Percentiles rank a stretch among this genome's conserved stretches.
phyloP scores from a whole-genome alignment of 2,888 invertebrate species.

The Thumatha senex region DNA sequence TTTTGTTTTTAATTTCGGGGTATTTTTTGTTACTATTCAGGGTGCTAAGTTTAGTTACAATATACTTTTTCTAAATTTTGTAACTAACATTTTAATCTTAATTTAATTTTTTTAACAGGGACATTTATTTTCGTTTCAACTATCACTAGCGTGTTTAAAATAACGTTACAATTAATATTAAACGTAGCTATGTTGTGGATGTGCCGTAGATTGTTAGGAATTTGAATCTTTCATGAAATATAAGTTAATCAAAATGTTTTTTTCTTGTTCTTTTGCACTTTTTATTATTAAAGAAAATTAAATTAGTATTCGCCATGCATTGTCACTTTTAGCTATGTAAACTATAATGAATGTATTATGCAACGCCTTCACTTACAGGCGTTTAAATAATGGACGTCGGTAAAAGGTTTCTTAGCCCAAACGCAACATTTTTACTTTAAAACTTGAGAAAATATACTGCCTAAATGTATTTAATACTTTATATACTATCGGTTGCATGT shows the following conservation, averaged over 20 bases:
- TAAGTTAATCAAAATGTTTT: too few species aligned
- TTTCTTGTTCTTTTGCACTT: too few species aligned
- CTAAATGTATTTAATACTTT: constrained; percentile 20
- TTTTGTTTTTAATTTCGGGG: neutral
- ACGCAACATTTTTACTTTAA: neutral
- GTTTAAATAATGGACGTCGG: too few species aligned
- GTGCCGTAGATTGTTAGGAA: constrained; percentile 13
- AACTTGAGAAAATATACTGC: constrained; percentile 11
- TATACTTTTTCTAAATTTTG: neutral
- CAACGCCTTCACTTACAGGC: too few species aligned
- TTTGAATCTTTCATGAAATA: too few species aligned
- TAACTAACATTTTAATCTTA: neutral
- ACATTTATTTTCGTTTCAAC: constrained; percentile 1
- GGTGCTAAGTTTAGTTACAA: neutral
- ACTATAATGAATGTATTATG: too few species aligned
- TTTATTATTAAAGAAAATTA: too few species aligned
- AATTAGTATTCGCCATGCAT: too few species aligned
- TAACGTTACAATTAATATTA: constrained; percentile 13
- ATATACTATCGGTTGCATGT: constrained; percentile 19
- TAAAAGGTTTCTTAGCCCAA: neutral
- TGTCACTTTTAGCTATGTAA: too few species aligned
- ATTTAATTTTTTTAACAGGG: neutral
- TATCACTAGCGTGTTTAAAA: constrained; percentile 10
- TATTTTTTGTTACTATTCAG: neutral
- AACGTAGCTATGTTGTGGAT: constrained; percentile 16